phyloP scores from a whole-genome alignment of 2,888 invertebrate genomes.

The Unio pictorum region DNA sequence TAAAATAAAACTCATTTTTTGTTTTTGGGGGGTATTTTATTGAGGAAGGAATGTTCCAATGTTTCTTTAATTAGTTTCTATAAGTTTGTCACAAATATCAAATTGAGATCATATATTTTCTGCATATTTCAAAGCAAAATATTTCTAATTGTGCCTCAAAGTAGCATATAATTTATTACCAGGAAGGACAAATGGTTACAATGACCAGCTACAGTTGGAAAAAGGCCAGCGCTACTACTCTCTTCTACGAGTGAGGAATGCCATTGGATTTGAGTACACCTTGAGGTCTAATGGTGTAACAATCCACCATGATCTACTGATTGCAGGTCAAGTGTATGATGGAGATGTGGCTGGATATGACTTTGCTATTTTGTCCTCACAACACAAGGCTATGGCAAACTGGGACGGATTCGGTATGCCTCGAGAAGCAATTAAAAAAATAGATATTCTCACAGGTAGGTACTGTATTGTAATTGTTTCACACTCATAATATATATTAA shows the following conservation, averaged over 20 bases:
- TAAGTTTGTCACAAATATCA: too few species aligned
- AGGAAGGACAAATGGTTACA: slow-evolving; percentile 43
- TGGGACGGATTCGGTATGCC: slow-evolving; percentile 58
- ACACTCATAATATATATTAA: too few species aligned
- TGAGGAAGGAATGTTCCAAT: too few species aligned
- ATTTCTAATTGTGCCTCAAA: not conserved
- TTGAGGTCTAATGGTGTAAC: slow-evolving; percentile 53
- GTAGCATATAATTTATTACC: slow-evolving; percentile 2
- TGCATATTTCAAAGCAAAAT: too few species aligned
- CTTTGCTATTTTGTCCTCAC: slow-evolving; percentile 37
- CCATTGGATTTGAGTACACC: slow-evolving; percentile 41
- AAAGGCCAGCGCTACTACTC: slow-evolving; percentile 50
- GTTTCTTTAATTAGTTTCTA: too few species aligned
- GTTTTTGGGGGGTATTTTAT: too few species aligned
- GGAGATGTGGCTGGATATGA: slow-evolving; percentile 45
- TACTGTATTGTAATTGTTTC: not conserved
- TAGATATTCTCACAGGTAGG: slow-evolving; percentile 34
- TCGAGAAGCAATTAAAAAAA: slow-evolving; percentile 17
- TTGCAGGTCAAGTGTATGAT: slow-evolving; percentile 56
- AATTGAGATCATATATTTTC: too few species aligned
- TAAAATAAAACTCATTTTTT: too few species aligned
- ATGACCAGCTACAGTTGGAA: slow-evolving; percentile 44
- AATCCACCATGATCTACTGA: slow-evolving; percentile 46
- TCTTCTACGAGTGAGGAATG: slow-evolving; percentile 48
- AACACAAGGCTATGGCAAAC: slow-evolving; percentile 44